These are phyloP conservation scores for Myotis yumanensis DNA, from an alignment of 2,113 vertebrate genomes.

Conservation along the genomic window DNA sequence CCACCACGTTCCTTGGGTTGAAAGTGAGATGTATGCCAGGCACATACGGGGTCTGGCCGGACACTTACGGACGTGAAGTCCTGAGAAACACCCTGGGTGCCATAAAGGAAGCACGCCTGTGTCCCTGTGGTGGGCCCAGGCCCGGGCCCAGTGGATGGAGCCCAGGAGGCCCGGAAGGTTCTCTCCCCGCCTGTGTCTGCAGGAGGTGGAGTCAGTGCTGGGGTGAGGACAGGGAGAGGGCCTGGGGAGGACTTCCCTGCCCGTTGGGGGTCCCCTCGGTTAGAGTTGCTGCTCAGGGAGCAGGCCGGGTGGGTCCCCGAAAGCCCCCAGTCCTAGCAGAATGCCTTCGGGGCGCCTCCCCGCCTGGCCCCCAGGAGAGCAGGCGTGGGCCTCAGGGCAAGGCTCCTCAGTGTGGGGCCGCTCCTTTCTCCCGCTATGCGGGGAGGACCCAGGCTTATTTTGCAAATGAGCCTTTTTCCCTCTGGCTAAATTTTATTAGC, in stretches of 20 bases:
- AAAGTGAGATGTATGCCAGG: not conserved
- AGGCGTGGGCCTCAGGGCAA: not conserved
- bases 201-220: not conserved
- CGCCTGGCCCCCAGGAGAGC: not conserved
- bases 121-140: not conserved
- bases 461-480: not conserved
- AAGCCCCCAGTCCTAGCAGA: not conserved
- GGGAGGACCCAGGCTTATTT: slow-evolving; percentile 3
- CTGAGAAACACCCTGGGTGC: not conserved
- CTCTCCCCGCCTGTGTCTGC: not conserved
- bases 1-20: not conserved
- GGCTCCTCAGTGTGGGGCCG: too few species aligned
- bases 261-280: not conserved
- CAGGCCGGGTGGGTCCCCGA: not conserved
- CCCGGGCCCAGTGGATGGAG: not conserved
- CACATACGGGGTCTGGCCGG: not conserved
- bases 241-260: not conserved
- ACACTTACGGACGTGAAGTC: not conserved
- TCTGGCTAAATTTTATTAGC: not conserved
- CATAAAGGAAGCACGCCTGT: not conserved
- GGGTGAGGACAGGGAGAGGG: accelerated
- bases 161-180: not conserved
- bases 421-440: not conserved
- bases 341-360: not conserved
- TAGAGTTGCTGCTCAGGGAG: not conserved